Evolutionary conservation across 2,797 vertebrate species (phyloP).

Genomic region (Arremon aurantiirostris): DNA sequence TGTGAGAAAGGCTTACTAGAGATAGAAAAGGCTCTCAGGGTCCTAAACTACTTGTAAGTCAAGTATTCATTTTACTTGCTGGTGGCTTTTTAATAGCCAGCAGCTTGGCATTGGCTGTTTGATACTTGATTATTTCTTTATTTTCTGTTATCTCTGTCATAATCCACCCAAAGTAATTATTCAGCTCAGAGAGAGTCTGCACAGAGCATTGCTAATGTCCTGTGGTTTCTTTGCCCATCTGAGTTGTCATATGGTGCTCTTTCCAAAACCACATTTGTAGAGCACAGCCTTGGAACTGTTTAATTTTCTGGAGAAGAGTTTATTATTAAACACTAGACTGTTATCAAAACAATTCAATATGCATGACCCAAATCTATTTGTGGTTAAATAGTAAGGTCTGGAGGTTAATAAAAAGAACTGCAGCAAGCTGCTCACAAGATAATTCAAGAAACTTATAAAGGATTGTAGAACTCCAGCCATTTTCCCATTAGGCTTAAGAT

Average conservation of each 20-base stretch:
- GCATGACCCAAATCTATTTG: constrained; percentile 47
- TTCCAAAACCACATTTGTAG: constrained; percentile 42
- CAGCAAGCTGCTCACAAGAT: constrained; percentile 32
- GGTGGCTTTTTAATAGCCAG: not conserved
- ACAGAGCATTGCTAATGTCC: not conserved
- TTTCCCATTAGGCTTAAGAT: constrained; percentile 4
- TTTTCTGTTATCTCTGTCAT: not conserved
- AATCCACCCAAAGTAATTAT: constrained; percentile 16
- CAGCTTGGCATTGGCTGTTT: not conserved
- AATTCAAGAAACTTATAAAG: constrained; percentile 15
- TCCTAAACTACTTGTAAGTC: not conserved
- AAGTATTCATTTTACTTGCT: not conserved
- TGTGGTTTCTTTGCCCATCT: constrained; percentile 39
- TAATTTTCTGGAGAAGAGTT: constrained; percentile 47
- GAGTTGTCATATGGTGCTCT: constrained; percentile 48
- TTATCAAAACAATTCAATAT: constrained; percentile 54
- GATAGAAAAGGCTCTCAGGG: not conserved
- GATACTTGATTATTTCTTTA: not conserved
- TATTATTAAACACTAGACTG: constrained; percentile 44
- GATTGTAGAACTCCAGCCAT: not conserved
- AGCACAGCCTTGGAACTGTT: constrained; percentile 47
- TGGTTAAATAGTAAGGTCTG: constrained; percentile 58
- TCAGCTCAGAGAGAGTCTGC: not conserved
- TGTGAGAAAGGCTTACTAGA: not conserved
- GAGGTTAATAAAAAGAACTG: constrained; percentile 46